These are phyloP conservation scores for Neodiprion pinetum DNA, from an alignment of 1,140 invertebrate genomes.

Conservation along the genomic window DNA sequence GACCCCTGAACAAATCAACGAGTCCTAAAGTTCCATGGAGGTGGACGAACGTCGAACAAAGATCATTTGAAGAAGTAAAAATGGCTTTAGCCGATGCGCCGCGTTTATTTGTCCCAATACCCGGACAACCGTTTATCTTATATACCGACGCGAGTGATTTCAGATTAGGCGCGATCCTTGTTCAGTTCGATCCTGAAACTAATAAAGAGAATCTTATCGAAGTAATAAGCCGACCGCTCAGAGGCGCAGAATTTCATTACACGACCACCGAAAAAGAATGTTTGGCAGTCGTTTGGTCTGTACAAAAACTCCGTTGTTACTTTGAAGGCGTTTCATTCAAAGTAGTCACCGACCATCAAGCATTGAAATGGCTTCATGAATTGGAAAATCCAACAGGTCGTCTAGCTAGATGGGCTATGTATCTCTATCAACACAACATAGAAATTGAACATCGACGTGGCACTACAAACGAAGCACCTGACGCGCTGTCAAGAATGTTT, in stretches of 20 bases:
- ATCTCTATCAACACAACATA: conserved; percentile 20
- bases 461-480: conserved; percentile 23
- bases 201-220: background rate
- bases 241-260: conserved; percentile 4
- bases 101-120: conserved; percentile 16
- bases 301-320: conserved; percentile 36
- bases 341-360: conserved; percentile 35
- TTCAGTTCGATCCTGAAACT: background rate
- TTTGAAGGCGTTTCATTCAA: conserved; percentile 35
- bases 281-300: conserved; percentile 24
- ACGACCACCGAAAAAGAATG: conserved; percentile 18
- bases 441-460: conserved; percentile 17
- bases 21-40: conserved; percentile 19
- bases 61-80: conserved; percentile 22
- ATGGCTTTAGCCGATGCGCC: conserved; percentile 12
- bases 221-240: conserved; percentile 12
- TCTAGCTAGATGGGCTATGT: conserved; percentile 23
- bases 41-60: conserved; percentile 24
- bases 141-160: conserved; percentile 21
- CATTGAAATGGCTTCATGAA: background rate
- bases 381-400: conserved; percentile 16
- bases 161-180: conserved; percentile 17
- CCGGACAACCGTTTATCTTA: conserved; percentile 20
- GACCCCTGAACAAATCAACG: conserved; percentile 13
- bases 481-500: conserved; percentile 24